These are phyloP conservation scores for Stercorarius parasiticus DNA, from an alignment of 2,113 vertebrate genomes.

Conservation along the genomic window DNA sequence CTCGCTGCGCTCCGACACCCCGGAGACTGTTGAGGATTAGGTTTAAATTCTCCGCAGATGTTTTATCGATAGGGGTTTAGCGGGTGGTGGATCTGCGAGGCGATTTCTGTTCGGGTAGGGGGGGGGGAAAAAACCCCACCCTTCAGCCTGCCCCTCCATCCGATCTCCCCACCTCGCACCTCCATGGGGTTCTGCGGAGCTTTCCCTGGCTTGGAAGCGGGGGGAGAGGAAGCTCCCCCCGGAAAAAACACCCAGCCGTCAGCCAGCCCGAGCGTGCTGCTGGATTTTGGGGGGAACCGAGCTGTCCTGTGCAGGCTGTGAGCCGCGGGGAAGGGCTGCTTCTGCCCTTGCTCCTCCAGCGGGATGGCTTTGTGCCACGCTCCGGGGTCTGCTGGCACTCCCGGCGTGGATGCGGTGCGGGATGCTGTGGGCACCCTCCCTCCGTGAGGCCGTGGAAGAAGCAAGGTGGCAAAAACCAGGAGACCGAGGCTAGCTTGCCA, in stretches of 20 bases:
- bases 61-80: neutral
- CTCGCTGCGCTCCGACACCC: neutral
- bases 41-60: conserved; percentile 25
- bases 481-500: rapidly evolving
- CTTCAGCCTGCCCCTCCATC: neutral
- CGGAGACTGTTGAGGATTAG: neutral
- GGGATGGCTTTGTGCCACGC: neutral
- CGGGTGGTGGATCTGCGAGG: neutral
- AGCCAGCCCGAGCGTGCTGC: neutral
- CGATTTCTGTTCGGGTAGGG: neutral
- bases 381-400: neutral
- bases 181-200: neutral
- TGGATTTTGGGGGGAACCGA: neutral
- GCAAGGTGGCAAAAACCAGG: neutral
- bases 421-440: neutral
- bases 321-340: neutral
- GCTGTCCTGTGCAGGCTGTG: neutral
- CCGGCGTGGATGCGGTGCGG: rapidly evolving
- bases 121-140: neutral
- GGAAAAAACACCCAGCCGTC: neutral
- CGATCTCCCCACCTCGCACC: neutral
- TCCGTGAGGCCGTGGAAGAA: neutral
- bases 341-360: neutral
- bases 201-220: neutral
- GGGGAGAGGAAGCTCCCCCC: neutral